These are phyloP conservation scores for Leptinotarsa lineolata DNA, from an alignment of 1,140 invertebrate species.

Conservation along the genomic window DNA sequence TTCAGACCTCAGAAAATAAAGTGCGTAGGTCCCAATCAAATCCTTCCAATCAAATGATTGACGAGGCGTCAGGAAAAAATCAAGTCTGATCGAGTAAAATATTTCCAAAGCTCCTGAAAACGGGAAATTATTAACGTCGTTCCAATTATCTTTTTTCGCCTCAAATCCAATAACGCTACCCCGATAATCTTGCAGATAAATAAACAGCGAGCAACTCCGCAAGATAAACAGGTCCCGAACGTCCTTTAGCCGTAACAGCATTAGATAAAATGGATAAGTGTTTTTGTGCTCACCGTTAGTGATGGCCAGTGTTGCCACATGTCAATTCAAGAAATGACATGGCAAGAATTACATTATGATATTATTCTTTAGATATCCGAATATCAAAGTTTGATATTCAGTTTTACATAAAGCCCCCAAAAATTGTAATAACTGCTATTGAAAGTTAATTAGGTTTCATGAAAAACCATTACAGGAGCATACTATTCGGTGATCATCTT, in stretches of 20 bases:
- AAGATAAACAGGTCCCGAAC: not conserved
- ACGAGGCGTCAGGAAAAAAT: constrained; percentile 15
- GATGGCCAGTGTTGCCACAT: too few species aligned
- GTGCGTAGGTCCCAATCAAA: too few species aligned
- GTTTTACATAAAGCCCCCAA: not conserved
- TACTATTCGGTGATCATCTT: too few species aligned
- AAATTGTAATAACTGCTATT: not conserved
- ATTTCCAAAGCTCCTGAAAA: too few species aligned
- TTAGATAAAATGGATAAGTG: not conserved
- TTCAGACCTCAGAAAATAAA: too few species aligned
- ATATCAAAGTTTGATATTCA: not conserved
- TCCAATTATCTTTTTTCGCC: not conserved
- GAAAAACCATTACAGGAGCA: too few species aligned
- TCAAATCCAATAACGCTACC: not conserved
- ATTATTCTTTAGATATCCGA: not conserved
- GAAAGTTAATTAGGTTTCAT: not conserved
- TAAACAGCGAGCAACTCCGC: not conserved
- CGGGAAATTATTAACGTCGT: not conserved
- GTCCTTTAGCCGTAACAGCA: not conserved
- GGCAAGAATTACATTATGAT: not conserved
- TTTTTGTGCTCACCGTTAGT: not conserved
- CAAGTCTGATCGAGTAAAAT: too few species aligned
- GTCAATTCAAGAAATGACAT: not conserved
- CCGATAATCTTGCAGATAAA: constrained; percentile 3
- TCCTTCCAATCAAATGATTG: constrained; percentile 41